Base-by-base conservation (phyloP, 2,888 invertebrate species). In the Papilio protenor region DNA sequence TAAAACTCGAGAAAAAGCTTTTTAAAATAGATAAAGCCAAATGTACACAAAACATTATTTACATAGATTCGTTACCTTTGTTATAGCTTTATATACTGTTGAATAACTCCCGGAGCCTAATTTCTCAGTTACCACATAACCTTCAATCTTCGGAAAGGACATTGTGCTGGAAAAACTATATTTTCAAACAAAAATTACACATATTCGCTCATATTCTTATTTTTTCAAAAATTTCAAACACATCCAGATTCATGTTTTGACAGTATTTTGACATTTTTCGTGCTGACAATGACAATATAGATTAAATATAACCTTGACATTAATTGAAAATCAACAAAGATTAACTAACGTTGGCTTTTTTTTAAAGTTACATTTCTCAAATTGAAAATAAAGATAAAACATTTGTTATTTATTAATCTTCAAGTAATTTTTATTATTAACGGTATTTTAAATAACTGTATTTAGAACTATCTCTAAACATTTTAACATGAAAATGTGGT, bases 71-170 rank as follows among this genome's bases (percentile, higher is more conserved):
- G 55, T 61, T 76, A 82, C 97, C 95, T 97, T 96, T 82, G 95
- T 95, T 79, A 95, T 95, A 0, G 97, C 98, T 92, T 97, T 98
- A 88, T 97, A 98, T 0, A 98, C 98, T 0, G 96, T 96, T 0
- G 98, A 97, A 91, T 98, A 98, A 82, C 97, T 97, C 2, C 98
- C 98, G 23, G 96, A 95, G 0, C 98, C 98, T 14, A 98, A 95
- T 90, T 96, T 97, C 84, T 97, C 97, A 5, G 96, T 95, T 73
- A 97, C 94, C 23, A 96, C 95, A 85, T 96, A 97, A 69, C 97
- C 97, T 72, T 96, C 96, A 80, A 97, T 95, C 79, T 94, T 95
- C 3, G 96, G 96, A 74, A 95, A 93, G 76, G 92, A 90, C 95
- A 95, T 95, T 83, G 85, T 83, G 45, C 21, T 21, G n/a, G 10